These are phyloP conservation scores for Venturia canescens DNA, from an alignment of 1,140 invertebrate genomes.

Conservation along the genomic window DNA sequence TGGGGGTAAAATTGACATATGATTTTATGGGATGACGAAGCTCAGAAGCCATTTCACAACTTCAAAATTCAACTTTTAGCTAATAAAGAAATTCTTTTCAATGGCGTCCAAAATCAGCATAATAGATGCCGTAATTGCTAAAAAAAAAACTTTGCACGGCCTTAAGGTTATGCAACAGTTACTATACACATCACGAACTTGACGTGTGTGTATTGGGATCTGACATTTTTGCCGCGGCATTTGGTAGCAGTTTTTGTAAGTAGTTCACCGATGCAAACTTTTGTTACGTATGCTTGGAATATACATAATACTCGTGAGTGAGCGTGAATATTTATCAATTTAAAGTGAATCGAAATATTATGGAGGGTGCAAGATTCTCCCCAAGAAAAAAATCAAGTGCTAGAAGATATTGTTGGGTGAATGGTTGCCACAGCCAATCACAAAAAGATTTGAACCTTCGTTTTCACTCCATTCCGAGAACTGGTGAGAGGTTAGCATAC, in stretches of 20 bases:
- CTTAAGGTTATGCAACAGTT: too few relatives aligned
- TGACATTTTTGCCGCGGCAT: conserved; percentile 8
- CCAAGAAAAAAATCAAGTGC: conserved; percentile 29
- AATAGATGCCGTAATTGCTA: too few relatives aligned
- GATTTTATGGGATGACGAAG: too few relatives aligned
- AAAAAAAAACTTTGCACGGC: too few relatives aligned
- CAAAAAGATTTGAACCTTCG: conserved; percentile 28
- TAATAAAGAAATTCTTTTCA: too few relatives aligned
- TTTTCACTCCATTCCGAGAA: conserved; percentile 28
- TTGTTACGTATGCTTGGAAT: not conserved
- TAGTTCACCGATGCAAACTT: not conserved
- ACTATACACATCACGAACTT: too few relatives aligned
- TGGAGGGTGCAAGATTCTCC: conserved; percentile 30
- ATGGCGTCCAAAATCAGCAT: too few relatives aligned
- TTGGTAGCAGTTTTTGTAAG: conserved; percentile 1
- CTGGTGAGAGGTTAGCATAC: conserved; percentile 16
- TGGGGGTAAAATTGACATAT: too few relatives aligned
- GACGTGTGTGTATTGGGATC: conserved; percentile 9
- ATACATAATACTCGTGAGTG: too few relatives aligned
- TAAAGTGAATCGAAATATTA: conserved; percentile 27
- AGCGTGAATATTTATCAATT: too few relatives aligned
- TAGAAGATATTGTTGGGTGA: conserved; percentile 29
- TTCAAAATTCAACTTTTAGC: too few relatives aligned
- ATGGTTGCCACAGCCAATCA: conserved; percentile 24
- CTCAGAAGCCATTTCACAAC: too few relatives aligned